Base-by-base conservation (phyloP, 2,113 vertebrate genomes). In the Pheucticus melanocephalus region DNA sequence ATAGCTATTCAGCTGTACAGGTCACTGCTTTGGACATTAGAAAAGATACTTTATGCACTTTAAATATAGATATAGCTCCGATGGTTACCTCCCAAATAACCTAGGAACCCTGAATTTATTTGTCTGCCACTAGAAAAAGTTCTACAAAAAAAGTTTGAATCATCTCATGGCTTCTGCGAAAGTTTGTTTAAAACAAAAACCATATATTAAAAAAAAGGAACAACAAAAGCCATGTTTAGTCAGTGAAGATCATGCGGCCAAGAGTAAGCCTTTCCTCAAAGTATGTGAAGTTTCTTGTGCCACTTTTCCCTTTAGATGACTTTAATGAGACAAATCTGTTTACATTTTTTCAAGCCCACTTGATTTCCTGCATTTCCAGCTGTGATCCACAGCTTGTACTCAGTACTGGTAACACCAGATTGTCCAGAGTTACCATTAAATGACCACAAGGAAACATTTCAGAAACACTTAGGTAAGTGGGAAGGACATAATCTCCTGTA, bases 311-410 rank as follows among this genome's bases (percentile, higher is more conserved):
- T 56, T 80, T 31, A 64, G 57, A 78, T 68, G 35, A 50, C 15
- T 87, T 73, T 20, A 84, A 64, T 40, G n/a, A 69, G 70, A 79
- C 33, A 30, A 92, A 90, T 33, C 30, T 84, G 73, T 56, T 89
- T 47, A 76, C 21, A 44, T 86, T 71, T 97, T 95, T 92, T 84
- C 56, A 89, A 88, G 56, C 54, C 24, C 68, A 57, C 14, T 83
- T 53, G 56, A 76, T 50, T 79, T 80, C 78, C 82, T 69, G 50
- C 44, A 56, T 59, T 90, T 88, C 70, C 68, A 86, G 79, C 71
- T 94, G 59, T 9, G 6, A 35, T 47, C 30, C 63, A 48, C 22
- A 45, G 59, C 27, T 59, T 31, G 19, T 37, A 33, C 76, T 77
- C 48, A 81, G 72, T 24, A n/a, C 57, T 56, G 33, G 54, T 73